Percentiles rank a stretch among this genome's conserved stretches.
phyloP scores from a whole-genome alignment of 2,888 invertebrate genomes.

The Rotaria magnacalcarata region DNA sequence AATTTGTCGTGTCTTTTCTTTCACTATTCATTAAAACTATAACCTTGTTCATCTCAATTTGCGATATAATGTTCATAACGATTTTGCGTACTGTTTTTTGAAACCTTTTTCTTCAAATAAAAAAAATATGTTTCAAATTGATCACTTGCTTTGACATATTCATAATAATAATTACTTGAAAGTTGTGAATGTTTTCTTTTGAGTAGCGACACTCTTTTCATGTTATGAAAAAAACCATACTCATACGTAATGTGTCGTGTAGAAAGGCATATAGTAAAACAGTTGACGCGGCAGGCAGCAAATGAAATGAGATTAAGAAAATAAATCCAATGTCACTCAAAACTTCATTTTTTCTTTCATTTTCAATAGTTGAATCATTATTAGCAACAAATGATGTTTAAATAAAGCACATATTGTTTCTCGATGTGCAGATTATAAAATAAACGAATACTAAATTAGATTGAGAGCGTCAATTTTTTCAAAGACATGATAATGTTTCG shows the following conservation, averaged over 20 bases:
- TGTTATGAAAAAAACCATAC: background rate
- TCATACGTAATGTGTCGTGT: background rate
- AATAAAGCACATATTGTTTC: too few relatives aligned
- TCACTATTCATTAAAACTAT: background rate
- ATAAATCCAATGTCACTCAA: too few relatives aligned
- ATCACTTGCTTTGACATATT: background rate
- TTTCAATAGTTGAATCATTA: too few relatives aligned
- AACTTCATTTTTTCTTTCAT: too few relatives aligned
- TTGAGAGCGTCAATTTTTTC: too few relatives aligned
- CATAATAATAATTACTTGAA: background rate
- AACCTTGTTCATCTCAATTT: slow-evolving; percentile 10
- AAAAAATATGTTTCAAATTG: background rate
- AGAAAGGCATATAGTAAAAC: background rate
- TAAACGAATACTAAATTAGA: too few relatives aligned
- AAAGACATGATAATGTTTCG: too few relatives aligned
- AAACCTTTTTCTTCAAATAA: too few relatives aligned
- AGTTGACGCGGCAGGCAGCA: too few relatives aligned
- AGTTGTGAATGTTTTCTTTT: background rate
- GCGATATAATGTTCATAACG: background rate
- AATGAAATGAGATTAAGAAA: background rate
- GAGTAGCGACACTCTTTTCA: background rate
- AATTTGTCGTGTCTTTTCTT: background rate
- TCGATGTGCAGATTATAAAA: too few relatives aligned
- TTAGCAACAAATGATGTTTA: too few relatives aligned
- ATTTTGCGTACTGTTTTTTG: background rate